Evolutionary conservation across 1,140 invertebrate species (phyloP).

Genomic region (Zaprionus ghesquierei): DNA sequence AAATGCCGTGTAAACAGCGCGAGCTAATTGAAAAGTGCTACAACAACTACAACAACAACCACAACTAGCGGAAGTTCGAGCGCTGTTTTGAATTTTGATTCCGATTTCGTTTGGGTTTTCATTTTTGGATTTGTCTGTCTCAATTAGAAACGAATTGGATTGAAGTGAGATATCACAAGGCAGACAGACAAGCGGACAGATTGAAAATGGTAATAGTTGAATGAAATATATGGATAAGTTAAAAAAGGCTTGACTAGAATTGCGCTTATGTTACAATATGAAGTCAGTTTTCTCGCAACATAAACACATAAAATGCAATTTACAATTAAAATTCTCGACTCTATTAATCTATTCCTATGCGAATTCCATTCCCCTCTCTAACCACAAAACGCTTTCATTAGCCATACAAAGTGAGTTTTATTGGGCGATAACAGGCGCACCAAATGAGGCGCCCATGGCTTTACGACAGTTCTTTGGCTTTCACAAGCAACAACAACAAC

Average conservation of each 20-base stretch:
- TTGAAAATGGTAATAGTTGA: background rate
- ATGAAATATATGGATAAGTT: background rate
- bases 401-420: constrained; percentile 18
- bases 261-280: background rate
- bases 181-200: background rate
- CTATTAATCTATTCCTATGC: background rate
- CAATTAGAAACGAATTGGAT: constrained; percentile 45
- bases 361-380: background rate
- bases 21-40: constrained; percentile 57
- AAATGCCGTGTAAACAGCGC: constrained; percentile 59
- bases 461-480: constrained; percentile 11
- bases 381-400: constrained; percentile 16
- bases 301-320: background rate
- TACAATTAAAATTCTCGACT: background rate
- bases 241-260: no score
- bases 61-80: constrained; percentile 41
- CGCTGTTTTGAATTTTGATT: constrained; percentile 26
- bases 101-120: constrained; percentile 14
- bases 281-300: background rate
- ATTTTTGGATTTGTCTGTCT: constrained; percentile 35
- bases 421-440: no score
- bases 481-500: constrained; percentile 12
- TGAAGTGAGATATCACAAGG: constrained; percentile 5
- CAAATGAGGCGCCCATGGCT: background rate
- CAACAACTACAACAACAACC: constrained; percentile 13